A percentile compares a stretch with the other conserved stretches of the same genome.
phyloP scores from a whole-genome alignment of 2,888 invertebrate species.

The Amiota communis region DNA sequence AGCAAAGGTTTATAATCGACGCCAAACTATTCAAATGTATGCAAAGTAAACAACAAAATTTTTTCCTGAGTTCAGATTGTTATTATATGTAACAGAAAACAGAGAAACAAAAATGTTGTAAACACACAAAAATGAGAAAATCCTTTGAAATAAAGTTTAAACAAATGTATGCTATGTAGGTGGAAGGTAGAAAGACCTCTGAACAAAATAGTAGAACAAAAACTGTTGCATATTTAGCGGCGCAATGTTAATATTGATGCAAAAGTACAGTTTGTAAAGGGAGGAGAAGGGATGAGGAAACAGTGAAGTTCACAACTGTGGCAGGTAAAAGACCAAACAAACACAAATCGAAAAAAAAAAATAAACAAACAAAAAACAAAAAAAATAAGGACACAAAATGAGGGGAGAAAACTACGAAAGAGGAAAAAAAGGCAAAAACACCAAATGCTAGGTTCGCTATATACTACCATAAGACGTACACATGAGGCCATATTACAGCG shows the following conservation, averaged over 20 bases:
- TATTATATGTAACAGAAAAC: not conserved
- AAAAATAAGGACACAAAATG: no score
- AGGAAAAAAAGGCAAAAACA: not conserved
- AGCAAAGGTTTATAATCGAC: not conserved
- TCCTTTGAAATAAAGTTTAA: not conserved
- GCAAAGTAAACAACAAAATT: not conserved
- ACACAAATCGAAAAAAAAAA: no score
- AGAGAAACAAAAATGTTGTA: conserved; percentile 1
- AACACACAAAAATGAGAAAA: not conserved
- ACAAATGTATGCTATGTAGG: no score
- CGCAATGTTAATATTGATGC: not conserved
- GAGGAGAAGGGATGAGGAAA: not conserved
- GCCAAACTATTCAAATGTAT: conserved; percentile 21
- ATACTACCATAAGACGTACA: not conserved
- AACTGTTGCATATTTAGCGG: conserved; percentile 19
- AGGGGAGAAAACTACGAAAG: no score
- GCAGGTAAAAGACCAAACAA: conserved; percentile 20
- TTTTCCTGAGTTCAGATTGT: no score
- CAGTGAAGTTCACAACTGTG: not conserved
- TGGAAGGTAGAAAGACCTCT: not conserved
- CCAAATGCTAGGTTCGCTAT: not conserved
- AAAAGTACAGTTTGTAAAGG: no score
- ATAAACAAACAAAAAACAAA: no score
- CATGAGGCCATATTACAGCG: not conserved
- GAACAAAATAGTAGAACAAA: not conserved